Percentiles rank a stretch among this genome's conserved stretches.
Conservation (phyloP, 2,113 vertebrate genomes). For the Lepidothrix coronata region DNA sequence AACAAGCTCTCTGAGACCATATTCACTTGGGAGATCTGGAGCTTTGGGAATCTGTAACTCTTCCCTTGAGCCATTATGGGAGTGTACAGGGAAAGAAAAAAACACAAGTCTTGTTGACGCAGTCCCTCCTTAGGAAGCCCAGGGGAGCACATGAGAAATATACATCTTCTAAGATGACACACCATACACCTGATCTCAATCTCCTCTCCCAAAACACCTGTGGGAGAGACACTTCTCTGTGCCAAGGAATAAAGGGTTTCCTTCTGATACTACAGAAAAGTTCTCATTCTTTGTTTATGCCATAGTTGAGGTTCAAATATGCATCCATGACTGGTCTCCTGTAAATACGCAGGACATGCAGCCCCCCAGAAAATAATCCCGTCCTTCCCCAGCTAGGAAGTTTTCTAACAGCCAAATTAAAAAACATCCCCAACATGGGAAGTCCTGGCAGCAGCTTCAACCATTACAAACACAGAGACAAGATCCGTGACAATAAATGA, state of each 20-base stretch:
- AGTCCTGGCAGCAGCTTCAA: not conserved
- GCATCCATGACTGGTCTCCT: not conserved
- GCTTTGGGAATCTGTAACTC: not conserved
- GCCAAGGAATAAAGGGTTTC: not conserved
- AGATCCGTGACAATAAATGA: fast-evolving
- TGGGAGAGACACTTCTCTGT: not conserved
- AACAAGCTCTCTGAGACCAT: not conserved
- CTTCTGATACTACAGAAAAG: not conserved
- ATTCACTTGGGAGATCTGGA: not conserved
- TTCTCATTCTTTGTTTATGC: not conserved
- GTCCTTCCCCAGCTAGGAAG: not conserved
- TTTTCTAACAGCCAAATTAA: not conserved
- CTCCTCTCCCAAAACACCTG: not conserved
- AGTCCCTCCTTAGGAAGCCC: not conserved
- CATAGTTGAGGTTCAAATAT: not conserved
- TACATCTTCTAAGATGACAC: not conserved
- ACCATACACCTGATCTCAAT: not conserved
- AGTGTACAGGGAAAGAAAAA: not conserved
- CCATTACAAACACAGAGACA: not conserved
- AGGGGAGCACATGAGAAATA: not conserved
- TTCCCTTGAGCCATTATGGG: not conserved
- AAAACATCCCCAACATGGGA: not conserved
- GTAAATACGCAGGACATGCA: not conserved
- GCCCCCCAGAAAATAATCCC: not conserved
- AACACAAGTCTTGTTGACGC: not conserved